These are phyloP conservation scores for Campoletis sonorensis DNA, from an alignment of 1,140 invertebrate species.

Conservation along the genomic window DNA sequence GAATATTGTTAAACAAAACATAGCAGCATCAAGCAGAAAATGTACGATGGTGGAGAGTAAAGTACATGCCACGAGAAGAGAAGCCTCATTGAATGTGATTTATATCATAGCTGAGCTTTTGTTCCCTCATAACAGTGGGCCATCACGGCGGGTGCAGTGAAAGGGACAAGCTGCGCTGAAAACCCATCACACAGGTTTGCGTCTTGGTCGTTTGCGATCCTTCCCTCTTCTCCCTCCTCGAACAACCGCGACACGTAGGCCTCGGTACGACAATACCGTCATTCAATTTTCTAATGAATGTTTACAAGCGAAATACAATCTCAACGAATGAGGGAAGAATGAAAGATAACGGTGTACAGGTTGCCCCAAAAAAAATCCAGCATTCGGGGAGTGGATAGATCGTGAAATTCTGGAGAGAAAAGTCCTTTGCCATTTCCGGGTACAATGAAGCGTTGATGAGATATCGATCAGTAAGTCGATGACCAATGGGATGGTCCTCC, in stretches of 20 bases:
- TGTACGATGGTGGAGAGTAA: neutral
- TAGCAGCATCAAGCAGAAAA: neutral
- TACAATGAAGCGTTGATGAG: too few relatives aligned
- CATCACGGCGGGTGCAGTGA: neutral
- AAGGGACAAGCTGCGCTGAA: neutral
- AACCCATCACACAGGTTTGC: neutral
- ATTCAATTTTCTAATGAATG: slow-evolving; percentile 47
- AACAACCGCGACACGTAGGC: neutral
- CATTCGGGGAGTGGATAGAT: too few relatives aligned
- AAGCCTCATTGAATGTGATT: slow-evolving; percentile 25
- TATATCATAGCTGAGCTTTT: slow-evolving; percentile 20
- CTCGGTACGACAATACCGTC: neutral
- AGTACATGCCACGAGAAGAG: neutral
- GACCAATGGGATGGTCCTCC: too few relatives aligned
- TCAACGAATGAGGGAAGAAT: neutral
- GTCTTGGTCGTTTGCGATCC: neutral
- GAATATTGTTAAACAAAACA: slow-evolving; percentile 3
- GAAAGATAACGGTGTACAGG: neutral
- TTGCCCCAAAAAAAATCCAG: too few relatives aligned
- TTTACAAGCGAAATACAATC: slow-evolving; percentile 29
- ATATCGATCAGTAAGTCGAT: too few relatives aligned
- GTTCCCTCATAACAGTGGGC: slow-evolving; percentile 18
- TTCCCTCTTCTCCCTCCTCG: neutral
- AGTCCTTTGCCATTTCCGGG: neutral
- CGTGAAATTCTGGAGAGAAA: neutral